Evolutionary conservation across 2,888 invertebrate genomes (phyloP).

Genomic region (Lottia gigantea): DNA sequence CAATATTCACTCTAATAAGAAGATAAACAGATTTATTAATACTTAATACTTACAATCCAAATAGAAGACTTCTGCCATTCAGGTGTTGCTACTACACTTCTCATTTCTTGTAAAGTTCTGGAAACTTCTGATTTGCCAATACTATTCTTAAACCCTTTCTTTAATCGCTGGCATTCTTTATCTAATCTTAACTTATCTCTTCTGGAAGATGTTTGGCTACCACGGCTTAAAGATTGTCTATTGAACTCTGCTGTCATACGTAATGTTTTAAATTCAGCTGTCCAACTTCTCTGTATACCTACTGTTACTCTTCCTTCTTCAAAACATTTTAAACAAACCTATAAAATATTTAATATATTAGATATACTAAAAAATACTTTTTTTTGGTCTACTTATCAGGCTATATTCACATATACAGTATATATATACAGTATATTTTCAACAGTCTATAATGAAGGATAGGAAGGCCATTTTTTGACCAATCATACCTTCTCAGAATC

Average conservation of each 20-base stretch:
- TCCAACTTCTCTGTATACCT: constrained; percentile 31
- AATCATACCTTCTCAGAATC: too few relatives aligned
- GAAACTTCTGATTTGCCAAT: constrained; percentile 48
- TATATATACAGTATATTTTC: too few relatives aligned
- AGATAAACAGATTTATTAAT: too few relatives aligned
- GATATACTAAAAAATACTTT: too few relatives aligned
- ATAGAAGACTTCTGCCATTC: constrained; percentile 56
- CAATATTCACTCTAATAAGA: too few relatives aligned
- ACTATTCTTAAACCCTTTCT: constrained; percentile 43
- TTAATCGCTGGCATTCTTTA: constrained; percentile 41
- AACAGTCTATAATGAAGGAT: too few relatives aligned
- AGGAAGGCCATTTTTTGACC: too few relatives aligned
- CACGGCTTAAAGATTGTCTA: constrained; percentile 10
- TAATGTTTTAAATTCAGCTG: constrained; percentile 32
- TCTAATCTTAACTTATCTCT: constrained; percentile 37
- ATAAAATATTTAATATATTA: neutral
- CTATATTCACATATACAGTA: too few relatives aligned
- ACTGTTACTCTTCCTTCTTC: constrained; percentile 40
- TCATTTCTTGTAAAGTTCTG: constrained; percentile 50
- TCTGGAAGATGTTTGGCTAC: constrained; percentile 12
- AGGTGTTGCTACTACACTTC: constrained; percentile 45
- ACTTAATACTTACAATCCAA: constrained; percentile 51
- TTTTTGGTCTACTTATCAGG: too few relatives aligned
- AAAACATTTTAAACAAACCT: constrained; percentile 56
- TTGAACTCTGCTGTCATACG: constrained; percentile 19